These are phyloP conservation scores for Globodera ellingtonae DNA, from an alignment of 1,140 invertebrate species.

Conservation along the genomic window DNA sequence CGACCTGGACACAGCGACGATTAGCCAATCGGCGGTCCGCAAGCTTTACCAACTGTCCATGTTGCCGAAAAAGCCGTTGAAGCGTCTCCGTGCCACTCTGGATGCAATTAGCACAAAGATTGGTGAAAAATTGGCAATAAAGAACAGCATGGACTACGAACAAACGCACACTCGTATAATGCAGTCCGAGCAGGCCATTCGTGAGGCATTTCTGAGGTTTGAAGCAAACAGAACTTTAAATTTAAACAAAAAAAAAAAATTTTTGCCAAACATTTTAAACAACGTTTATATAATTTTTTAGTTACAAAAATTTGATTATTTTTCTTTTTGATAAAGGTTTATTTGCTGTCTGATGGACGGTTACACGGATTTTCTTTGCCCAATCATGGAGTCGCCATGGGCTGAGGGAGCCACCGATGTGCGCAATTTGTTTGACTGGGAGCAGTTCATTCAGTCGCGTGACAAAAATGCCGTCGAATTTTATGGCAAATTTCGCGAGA, in stretches of 20 bases:
- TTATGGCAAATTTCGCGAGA: slow-evolving; percentile 58
- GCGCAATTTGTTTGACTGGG: slow-evolving; percentile 88
- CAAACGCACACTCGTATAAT: slow-evolving; percentile 24
- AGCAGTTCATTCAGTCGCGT: slow-evolving; percentile 73
- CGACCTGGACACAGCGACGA: slow-evolving; percentile 93
- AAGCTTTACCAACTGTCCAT: slow-evolving; percentile 57
- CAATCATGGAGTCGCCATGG: slow-evolving; percentile 90
- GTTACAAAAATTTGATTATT: neutral
- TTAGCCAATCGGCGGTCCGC: slow-evolving; percentile 65
- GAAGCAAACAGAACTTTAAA: neutral
- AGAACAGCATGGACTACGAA: slow-evolving; percentile 24
- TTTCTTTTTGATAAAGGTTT: slow-evolving; percentile 71
- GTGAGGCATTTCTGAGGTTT: slow-evolving; percentile 84
- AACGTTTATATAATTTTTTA: slow-evolving; percentile 24
- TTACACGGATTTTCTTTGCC: slow-evolving; percentile 84
- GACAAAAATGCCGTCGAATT: slow-evolving; percentile 59
- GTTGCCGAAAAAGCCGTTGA: slow-evolving; percentile 62
- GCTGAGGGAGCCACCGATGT: slow-evolving; percentile 86
- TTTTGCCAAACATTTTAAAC: no score
- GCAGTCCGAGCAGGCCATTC: slow-evolving; percentile 81
- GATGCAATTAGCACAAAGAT: slow-evolving; percentile 39
- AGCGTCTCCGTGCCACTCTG: slow-evolving; percentile 41
- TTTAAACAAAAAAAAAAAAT: neutral
- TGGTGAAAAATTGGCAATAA: slow-evolving; percentile 28
- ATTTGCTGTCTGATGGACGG: slow-evolving; percentile 90